Evolutionary conservation across 2,888 invertebrate species (phyloP), one percentile per base, ranked within the genome.

Genomic region (Stenodema calcarata): DNA sequence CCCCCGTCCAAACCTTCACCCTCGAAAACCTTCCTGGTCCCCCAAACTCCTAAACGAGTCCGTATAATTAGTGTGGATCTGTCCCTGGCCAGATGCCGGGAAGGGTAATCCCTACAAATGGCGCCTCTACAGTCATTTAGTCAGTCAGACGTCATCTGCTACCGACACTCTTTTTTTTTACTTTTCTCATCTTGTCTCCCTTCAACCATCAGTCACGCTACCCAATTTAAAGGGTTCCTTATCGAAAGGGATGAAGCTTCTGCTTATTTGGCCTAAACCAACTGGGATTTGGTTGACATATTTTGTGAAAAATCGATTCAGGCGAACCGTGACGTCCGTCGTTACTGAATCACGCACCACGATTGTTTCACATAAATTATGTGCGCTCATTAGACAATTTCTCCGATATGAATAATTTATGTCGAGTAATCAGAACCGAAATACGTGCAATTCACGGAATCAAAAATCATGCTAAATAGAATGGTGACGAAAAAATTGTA

Each of bases 81-180:
- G 73, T 73, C 41, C 73, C 41, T 18, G 73, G 82, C 82, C 82
- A 82, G 82, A 82, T 82, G 82, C 69, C 69, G 41, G 30, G 62
- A 82, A 62, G 82, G 69, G 47, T 69, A 82, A 82, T 69, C 82
- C 82, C 41, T 30, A 82, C 82, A 82, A 82, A 82, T 82, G 82
- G 69, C 82, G 82, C 82, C 82, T 62, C 82, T 78, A 30, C 35
- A 82, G 82, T 82, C 82, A 41, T 82, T 82, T 69, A 54, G 82
- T 82, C 82, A 82, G 82, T 82, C 82, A 82, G 82, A 82, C 82
- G 82, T 82, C 82, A 82, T 82, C 82, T 82, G 82, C 82, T 35
- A 82, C 62, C 62, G 82, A 82, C 42, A 82, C 75, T 76, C 41
- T 18, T 78, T 73, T 35, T 18, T 35, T 78, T 70, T 27, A 14